Base-by-base conservation (phyloP, 2,797 vertebrate species). In the Micropoecilia bifurca region DNA sequence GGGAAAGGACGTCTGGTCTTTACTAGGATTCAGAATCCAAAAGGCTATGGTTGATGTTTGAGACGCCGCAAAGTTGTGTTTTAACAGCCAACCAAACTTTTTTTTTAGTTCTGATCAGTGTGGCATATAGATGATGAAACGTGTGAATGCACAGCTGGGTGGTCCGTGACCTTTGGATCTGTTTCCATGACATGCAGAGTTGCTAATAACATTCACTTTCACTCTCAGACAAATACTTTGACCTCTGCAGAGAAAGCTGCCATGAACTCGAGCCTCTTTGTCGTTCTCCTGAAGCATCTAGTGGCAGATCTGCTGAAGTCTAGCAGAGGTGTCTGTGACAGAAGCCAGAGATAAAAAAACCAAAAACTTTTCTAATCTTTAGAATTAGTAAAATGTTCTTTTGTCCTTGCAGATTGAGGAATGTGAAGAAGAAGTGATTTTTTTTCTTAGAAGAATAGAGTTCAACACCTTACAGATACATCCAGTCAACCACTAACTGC, bases 161-260 rank as follows among this genome's bases (percentile, higher is more conserved):
- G 93, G 93, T 93, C 92, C n/a, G 2, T 87, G 93, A 94, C 93
- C 92, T 93, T 89, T 93, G 89, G 89, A 85, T 92, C 84, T 85
- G 89, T 90, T 86, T 87, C 89, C 86, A 82, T 91, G 90, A 92
- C 87, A 88, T 85, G 83, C 80, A 81, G 87, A 88, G 87, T 82
- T 81, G 83, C 90, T 92, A 92, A 89, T 91, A 89, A 88, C 81
- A 83, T 82, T 75, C 85, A 66, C 63, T 76, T 78, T 74, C 84
- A 81, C 85, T 74, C 68, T 66, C 81, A 86, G 36, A 87, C 81
- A 86, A 84, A 86, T 80, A 88, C 85, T 80, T 84, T 83, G 81
- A 89, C 81, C 89, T 83, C 82, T 81, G 75, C 81, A 66, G 68
- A 74, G 66, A 83, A 71, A 77, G 41, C 25, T 50, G 48, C 72